phyloP scores from a whole-genome alignment of 2,113 vertebrate species.

The Otis tarda region DNA sequence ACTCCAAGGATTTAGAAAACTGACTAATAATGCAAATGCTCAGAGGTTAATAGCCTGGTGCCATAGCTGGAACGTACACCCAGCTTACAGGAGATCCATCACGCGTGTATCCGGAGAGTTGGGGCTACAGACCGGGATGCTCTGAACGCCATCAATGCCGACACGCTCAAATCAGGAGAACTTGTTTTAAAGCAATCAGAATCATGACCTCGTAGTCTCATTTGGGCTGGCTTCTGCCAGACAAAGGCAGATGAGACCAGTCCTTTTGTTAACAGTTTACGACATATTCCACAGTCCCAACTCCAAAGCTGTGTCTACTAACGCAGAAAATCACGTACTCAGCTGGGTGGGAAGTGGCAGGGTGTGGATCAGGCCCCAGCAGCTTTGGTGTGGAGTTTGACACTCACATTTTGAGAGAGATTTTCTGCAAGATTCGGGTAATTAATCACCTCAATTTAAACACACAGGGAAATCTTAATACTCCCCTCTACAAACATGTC shows the following conservation, averaged over 20 bases:
- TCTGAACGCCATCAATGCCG: not conserved
- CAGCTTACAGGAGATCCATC: conserved; percentile 37
- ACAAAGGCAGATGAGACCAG: not conserved
- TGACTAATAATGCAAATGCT: conserved; percentile 75
- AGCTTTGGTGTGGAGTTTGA: not conserved
- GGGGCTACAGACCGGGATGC: not conserved
- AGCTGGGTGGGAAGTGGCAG: not conserved
- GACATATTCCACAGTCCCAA: not conserved
- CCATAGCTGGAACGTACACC: conserved; percentile 14
- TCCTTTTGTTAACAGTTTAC: not conserved
- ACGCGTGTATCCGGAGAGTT: not conserved
- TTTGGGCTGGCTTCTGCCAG: not conserved
- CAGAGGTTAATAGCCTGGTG: conserved; percentile 70
- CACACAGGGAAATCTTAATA: not conserved
- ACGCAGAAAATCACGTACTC: not conserved
- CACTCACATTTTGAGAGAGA: fast-evolving
- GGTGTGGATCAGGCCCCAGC: not conserved
- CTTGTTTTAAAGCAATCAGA: not conserved
- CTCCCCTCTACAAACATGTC: not conserved
- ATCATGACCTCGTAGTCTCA: not conserved
- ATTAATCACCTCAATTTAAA: not conserved
- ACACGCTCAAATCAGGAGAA: not conserved
- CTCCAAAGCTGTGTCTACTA: fast-evolving
- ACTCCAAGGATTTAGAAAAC: conserved; percentile 62
- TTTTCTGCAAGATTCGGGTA: not conserved